These are phyloP conservation scores for Caenorhabditis sp. DNA, from an alignment of 2,888 invertebrate genomes.

Conservation along the genomic window DNA sequence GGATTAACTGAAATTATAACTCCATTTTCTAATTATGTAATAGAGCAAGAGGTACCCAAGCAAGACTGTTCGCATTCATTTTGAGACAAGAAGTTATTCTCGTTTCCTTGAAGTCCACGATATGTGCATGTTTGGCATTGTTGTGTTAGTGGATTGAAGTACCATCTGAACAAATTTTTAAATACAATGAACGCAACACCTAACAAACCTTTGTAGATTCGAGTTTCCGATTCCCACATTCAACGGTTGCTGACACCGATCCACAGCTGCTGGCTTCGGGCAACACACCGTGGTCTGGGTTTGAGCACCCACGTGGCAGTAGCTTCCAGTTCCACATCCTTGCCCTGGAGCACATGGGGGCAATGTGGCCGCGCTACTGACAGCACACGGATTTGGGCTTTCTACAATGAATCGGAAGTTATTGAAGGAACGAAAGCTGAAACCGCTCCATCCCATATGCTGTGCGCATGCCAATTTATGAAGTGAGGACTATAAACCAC, in stretches of 20 bases:
- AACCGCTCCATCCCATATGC: background rate
- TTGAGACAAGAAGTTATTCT: constrained; percentile 81
- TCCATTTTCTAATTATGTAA: background rate
- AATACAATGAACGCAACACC: background rate
- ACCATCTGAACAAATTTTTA: constrained; percentile 74
- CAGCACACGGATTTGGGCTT: constrained; percentile 82
- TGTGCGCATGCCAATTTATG: background rate
- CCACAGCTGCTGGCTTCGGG: constrained; percentile 81
- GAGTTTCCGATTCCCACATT: constrained; percentile 81
- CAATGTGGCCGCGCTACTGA: constrained; percentile 70
- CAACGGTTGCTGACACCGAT: constrained; percentile 82
- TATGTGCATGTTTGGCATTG: constrained; percentile 81
- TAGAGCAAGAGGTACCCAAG: constrained; percentile 53
- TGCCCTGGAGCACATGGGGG: constrained; percentile 68
- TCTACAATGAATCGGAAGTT: constrained; percentile 67
- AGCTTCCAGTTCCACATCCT: constrained; percentile 72
- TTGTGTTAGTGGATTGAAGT: constrained; percentile 80
- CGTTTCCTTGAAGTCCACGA: constrained; percentile 77
- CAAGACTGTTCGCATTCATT: constrained; percentile 79
- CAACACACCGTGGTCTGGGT: constrained; percentile 83
- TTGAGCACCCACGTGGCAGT: constrained; percentile 82
- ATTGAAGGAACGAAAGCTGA: background rate
- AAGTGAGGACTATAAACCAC: too few relatives aligned
- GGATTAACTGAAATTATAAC: constrained; percentile 79
- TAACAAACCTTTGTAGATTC: constrained; percentile 78